A percentile compares a stretch with the other conserved stretches of the same genome.
Evolutionary conservation across 2,797 vertebrate species (phyloP).

Genomic region (Dermochelys coriacea): DNA sequence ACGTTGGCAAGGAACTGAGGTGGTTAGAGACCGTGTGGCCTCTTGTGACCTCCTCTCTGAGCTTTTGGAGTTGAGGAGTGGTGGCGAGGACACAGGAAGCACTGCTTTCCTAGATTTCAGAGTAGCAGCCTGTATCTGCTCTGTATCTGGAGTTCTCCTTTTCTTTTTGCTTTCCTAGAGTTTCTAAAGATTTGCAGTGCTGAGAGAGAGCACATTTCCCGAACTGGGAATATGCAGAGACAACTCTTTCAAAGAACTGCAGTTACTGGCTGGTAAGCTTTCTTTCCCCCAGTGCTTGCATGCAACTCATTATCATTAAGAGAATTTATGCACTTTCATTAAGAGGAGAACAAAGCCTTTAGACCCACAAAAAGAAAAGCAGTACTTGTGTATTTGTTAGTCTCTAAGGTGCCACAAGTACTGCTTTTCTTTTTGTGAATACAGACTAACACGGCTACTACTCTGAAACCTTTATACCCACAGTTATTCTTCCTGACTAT

Average conservation of each 20-base stretch:
- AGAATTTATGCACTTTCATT: not conserved
- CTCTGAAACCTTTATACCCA: no score
- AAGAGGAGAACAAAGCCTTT: not conserved
- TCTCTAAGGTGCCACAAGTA: no score
- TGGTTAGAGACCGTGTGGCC: fast-evolving
- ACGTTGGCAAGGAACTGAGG: fast-evolving
- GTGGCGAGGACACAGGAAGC: fast-evolving
- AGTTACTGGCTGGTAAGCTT: not conserved
- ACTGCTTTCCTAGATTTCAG: not conserved
- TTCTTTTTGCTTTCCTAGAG: not conserved
- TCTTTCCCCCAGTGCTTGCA: fast-evolving
- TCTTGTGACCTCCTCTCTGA: not conserved
- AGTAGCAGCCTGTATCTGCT: no score
- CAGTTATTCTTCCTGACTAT: not conserved
- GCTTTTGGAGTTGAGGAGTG: fast-evolving
- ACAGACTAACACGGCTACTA: no score
- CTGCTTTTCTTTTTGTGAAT: no score
- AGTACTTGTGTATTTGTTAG: no score
- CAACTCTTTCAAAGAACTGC: not conserved
- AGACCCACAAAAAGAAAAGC: no score
- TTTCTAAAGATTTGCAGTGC: not conserved
- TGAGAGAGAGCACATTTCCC: not conserved
- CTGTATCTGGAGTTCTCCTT: no score
- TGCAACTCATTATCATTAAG: not conserved
- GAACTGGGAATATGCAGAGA: not conserved